Evolutionary conservation across 2,113 vertebrate genomes (phyloP).

Genomic region (Monopterus albus): DNA sequence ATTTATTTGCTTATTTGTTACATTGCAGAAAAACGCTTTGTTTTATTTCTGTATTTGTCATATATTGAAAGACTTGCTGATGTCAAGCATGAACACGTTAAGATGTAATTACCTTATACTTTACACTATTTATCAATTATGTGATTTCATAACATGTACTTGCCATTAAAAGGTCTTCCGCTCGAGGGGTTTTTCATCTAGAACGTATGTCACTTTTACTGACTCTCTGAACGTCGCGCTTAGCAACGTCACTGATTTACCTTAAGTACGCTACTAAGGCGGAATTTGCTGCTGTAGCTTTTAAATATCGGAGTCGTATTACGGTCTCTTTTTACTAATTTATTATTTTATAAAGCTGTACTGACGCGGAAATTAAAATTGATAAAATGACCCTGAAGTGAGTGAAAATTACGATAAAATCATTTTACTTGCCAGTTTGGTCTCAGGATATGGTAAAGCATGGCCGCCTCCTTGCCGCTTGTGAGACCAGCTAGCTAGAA

Average conservation of each 20-base stretch:
- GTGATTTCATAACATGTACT: too few species aligned
- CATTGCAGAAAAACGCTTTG: too few species aligned
- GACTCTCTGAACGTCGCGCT: constrained; percentile 42
- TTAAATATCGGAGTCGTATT: not conserved
- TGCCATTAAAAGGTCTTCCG: too few species aligned
- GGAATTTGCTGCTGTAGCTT: accelerated
- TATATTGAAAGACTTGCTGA: too few species aligned
- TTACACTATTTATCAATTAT: too few species aligned
- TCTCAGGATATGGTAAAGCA: constrained; percentile 57
- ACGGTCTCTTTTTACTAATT: not conserved
- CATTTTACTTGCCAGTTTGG: not conserved
- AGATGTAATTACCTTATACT: too few species aligned
- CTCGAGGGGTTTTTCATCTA: too few species aligned
- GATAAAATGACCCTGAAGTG: accelerated
- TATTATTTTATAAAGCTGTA: accelerated
- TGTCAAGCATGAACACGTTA: too few species aligned
- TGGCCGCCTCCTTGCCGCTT: constrained; percentile 57
- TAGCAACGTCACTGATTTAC: constrained; percentile 1
- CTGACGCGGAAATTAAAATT: accelerated
- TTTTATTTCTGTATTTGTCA: too few species aligned
- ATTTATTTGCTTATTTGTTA: too few species aligned
- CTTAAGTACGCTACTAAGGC: constrained; percentile 26
- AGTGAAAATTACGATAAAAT: accelerated
- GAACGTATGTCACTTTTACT: constrained; percentile 23
- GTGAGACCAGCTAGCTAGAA: constrained; percentile 62